A percentile compares a stretch with the other conserved stretches of the same genome.
These are phyloP conservation scores for Sardina pilchardus DNA, from an alignment of 2,113 vertebrate species.

Conservation along the genomic window DNA sequence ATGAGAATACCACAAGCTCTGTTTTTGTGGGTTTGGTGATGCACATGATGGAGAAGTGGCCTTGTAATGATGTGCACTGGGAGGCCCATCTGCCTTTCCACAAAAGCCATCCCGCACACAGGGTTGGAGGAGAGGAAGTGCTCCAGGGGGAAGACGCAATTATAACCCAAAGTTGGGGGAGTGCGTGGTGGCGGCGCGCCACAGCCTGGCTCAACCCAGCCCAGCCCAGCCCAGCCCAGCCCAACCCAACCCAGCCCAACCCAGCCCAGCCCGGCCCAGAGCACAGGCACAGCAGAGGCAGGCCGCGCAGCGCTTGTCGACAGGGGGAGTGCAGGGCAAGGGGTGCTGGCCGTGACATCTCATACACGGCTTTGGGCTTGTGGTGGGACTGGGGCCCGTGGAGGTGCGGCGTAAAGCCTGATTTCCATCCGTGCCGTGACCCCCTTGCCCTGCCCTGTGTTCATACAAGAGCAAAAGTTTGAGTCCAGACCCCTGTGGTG, in stretches of 20 bases:
- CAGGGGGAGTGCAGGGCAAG: slow-evolving; percentile 11
- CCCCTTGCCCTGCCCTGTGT: slow-evolving; percentile 45
- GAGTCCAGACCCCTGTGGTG: slow-evolving; percentile 49
- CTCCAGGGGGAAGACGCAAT: slow-evolving; percentile 10
- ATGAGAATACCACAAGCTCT: slow-evolving; percentile 37
- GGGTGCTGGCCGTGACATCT: slow-evolving; percentile 34
- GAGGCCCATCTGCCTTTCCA: slow-evolving; percentile 17
- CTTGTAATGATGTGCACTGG: slow-evolving; percentile 36
- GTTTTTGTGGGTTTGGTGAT: slow-evolving; percentile 44
- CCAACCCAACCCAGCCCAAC: background rate
- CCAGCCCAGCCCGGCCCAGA: background rate
- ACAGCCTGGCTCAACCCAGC: background rate
- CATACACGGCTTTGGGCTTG: slow-evolving; percentile 16
- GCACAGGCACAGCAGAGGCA: background rate
- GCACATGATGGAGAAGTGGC: slow-evolving; percentile 28
- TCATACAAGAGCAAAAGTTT: slow-evolving; percentile 49
- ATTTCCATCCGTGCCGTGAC: slow-evolving; percentile 49
- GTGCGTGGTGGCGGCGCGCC: background rate
- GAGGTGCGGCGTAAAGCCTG: slow-evolving; percentile 27
- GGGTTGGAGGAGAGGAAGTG: slow-evolving; percentile 9
- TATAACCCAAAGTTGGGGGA: background rate
- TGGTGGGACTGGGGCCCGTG: slow-evolving; percentile 20
- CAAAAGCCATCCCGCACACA: background rate
- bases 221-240: background rate
- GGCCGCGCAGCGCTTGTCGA: background rate